A percentile compares a stretch with the other conserved stretches of the same genome.
Conservation (phyloP, 2,888 invertebrate species). For the Synergus itoensis region DNA sequence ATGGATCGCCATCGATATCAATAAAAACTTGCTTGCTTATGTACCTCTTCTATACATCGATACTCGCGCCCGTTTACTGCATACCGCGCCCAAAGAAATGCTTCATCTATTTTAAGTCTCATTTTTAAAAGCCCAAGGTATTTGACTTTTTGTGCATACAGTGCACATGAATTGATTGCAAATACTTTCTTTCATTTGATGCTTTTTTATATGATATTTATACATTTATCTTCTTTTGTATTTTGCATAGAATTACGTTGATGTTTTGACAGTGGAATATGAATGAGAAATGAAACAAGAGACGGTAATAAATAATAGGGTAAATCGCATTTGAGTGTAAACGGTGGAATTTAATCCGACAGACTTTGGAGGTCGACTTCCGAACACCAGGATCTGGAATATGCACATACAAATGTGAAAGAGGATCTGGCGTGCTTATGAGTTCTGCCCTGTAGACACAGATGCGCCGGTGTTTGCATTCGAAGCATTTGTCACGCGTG, state of each 20-base stretch:
- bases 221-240: background rate
- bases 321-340: constrained; percentile 35
- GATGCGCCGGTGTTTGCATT: constrained; percentile 75
- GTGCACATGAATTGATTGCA: background rate
- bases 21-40: constrained; percentile 62
- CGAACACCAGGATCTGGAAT: constrained; percentile 32
- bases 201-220: no score
- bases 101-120: constrained; percentile 13
- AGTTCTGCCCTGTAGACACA: constrained; percentile 70
- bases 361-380: constrained; percentile 31
- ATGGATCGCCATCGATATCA: constrained; percentile 67
- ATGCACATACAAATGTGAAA: constrained; percentile 36
- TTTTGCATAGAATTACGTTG: background rate
- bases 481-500: constrained; percentile 78
- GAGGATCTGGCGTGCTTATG: constrained; percentile 38
- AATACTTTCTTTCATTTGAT: background rate
- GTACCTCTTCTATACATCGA: constrained; percentile 52
- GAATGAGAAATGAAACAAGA: constrained; percentile 26
- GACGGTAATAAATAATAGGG: constrained; percentile 30
- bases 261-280: constrained; percentile 34
- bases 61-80: constrained; percentile 56
- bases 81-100: constrained; percentile 33
- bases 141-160: background rate
- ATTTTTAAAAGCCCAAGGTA: background rate
- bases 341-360: constrained; percentile 38